phyloP scores from a whole-genome alignment of 1,140 invertebrate species.

The Hylaeus volcanicus region DNA sequence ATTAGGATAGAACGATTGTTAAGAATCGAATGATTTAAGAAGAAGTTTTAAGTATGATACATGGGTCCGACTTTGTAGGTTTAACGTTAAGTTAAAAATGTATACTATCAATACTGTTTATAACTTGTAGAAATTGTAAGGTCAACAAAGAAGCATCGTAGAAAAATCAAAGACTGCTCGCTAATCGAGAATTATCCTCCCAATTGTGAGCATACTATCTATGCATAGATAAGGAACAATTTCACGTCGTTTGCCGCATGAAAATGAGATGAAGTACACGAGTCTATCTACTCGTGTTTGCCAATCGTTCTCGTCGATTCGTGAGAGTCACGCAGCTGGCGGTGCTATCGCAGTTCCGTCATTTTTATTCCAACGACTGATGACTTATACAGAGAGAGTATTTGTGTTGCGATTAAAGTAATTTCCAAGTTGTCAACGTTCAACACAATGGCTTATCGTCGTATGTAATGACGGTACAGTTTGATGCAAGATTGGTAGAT shows the following conservation, averaged over 20 bases:
- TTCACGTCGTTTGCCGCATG: not conserved
- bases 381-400: not conserved
- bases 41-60: no score
- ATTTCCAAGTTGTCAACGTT: conserved; percentile 27
- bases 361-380: conserved; percentile 33
- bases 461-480: not conserved
- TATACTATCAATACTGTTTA: no score
- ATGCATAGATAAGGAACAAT: conserved; percentile 8
- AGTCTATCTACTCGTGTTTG: not conserved
- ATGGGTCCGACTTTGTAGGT: no score
- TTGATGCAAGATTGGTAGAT: not conserved
- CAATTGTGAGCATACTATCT: not conserved
- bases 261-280: not conserved
- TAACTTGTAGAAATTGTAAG: no score
- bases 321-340: conserved; percentile 52
- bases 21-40: no score
- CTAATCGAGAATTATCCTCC: not conserved
- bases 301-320: conserved; percentile 25
- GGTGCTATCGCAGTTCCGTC: conserved; percentile 19
- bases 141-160: no score
- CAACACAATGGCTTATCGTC: not conserved
- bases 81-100: no score
- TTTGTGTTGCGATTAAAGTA: conserved; percentile 34
- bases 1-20: no score
- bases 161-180: no score